phyloP scores from a whole-genome alignment of 2,113 vertebrate species.

The Gavia stellata region DNA sequence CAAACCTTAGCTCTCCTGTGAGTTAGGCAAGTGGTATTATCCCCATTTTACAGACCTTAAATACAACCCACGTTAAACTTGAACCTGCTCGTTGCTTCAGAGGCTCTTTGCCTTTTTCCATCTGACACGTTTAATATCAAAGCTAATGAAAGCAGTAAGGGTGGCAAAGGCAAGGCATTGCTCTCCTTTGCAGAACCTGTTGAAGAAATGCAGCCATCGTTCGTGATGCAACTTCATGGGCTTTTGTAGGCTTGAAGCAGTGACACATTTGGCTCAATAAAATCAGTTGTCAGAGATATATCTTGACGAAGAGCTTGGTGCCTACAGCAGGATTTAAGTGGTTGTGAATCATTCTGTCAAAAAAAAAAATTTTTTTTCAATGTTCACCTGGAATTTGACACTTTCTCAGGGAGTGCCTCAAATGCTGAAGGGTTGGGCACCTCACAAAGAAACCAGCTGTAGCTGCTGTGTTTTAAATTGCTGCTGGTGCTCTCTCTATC shows the following conservation, averaged over 20 bases:
- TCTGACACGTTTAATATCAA: not conserved
- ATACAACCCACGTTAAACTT: not conserved
- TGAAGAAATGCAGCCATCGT: not conserved
- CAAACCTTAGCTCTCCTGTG: not conserved
- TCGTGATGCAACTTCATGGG: not conserved
- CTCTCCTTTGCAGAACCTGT: not conserved
- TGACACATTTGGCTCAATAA: not conserved
- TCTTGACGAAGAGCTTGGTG: constrained; percentile 2
- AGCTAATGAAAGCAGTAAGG: not conserved
- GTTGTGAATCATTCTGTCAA: not conserved
- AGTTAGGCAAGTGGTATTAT: not conserved
- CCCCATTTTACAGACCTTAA: not conserved
- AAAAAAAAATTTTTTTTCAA: not conserved
- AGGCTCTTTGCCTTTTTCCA: not conserved
- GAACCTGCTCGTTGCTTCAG: not conserved
- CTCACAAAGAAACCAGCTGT: not conserved
- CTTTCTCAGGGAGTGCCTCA: not conserved
- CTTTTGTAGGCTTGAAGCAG: not conserved
- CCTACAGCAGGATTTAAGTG: not conserved
- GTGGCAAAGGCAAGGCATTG: not conserved
- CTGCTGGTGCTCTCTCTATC: not conserved
- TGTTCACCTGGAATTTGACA: not conserved
- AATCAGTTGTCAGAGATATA: not conserved
- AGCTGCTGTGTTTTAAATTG: not conserved
- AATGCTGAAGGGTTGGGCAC: not conserved